Evolutionary conservation across 2,113 vertebrate genomes (phyloP).

Genomic region (Polypterus senegalus): DNA sequence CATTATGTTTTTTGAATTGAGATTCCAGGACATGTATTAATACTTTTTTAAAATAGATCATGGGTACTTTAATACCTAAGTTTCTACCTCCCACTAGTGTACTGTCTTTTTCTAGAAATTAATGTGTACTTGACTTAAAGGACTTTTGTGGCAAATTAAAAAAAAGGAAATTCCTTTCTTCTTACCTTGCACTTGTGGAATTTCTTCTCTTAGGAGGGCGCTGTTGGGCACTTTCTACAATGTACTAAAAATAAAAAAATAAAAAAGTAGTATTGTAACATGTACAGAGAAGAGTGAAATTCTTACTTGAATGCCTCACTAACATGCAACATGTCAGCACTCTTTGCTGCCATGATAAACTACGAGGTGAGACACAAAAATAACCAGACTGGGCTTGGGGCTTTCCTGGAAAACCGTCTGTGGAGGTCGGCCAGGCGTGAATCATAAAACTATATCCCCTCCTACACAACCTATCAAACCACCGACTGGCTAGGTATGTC

Average conservation of each 20-base stretch:
- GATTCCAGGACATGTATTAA: not conserved
- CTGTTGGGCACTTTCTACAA: conserved; percentile 94
- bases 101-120: too few species aligned
- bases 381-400: not conserved
- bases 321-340: not conserved
- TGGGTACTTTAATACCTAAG: conserved; percentile 16
- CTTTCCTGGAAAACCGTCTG: not conserved
- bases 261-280: conserved; percentile 1
- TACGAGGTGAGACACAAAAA: not conserved
- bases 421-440: not conserved
- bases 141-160: not conserved
- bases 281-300: not conserved
- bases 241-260: conserved; percentile 62
- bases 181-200: conserved; percentile 69
- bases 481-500: too few species aligned
- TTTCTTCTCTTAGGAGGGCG: conserved; percentile 83
- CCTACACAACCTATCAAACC: too few species aligned
- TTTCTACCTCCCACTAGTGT: conserved; percentile 9
- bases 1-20: too few species aligned
- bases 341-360: not conserved
- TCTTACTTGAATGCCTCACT: not conserved
- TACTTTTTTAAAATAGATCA: conserved; percentile 13
- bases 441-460: too few species aligned
- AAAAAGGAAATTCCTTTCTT: not conserved
- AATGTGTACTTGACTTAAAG: too few species aligned